These are phyloP conservation scores for Lutraria lutraria DNA, from an alignment of 2,888 invertebrate genomes.

Conservation along the genomic window DNA sequence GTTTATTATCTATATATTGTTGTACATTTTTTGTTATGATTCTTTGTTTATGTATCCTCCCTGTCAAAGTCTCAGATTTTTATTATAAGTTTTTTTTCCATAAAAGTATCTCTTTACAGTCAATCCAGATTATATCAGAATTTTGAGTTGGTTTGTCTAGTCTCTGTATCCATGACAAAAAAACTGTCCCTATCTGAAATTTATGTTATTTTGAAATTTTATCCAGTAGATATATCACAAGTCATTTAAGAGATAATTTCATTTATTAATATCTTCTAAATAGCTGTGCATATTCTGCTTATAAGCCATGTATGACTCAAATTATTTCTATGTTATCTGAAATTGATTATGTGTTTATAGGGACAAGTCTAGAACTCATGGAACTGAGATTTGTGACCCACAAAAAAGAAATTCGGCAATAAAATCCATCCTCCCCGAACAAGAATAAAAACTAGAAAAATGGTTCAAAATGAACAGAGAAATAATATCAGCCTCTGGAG, in stretches of 20 bases:
- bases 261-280: too few species aligned
- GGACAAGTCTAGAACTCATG: too few species aligned
- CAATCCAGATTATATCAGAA: conserved; percentile 10
- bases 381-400: too few species aligned
- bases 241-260: background rate
- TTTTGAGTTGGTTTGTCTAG: background rate
- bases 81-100: background rate
- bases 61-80: conserved; percentile 15
- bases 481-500: background rate
- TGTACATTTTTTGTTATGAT: conserved; percentile 13
- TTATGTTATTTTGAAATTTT: background rate
- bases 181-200: background rate
- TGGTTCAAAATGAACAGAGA: too few species aligned
- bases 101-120: background rate
- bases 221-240: background rate
- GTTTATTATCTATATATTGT: background rate
- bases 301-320: too few species aligned
- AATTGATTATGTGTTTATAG: too few species aligned
- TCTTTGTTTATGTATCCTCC: conserved; percentile 2
- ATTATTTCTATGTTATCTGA: too few species aligned
- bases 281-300: too few species aligned
- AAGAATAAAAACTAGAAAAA: too few species aligned
- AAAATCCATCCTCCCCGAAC: too few species aligned
- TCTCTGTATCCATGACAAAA: background rate
- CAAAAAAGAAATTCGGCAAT: too few species aligned